Percentiles rank a stretch among this genome's conserved stretches.
phyloP scores from a whole-genome alignment of 2,888 invertebrate species.

The Ichneumoninae sp. region DNA sequence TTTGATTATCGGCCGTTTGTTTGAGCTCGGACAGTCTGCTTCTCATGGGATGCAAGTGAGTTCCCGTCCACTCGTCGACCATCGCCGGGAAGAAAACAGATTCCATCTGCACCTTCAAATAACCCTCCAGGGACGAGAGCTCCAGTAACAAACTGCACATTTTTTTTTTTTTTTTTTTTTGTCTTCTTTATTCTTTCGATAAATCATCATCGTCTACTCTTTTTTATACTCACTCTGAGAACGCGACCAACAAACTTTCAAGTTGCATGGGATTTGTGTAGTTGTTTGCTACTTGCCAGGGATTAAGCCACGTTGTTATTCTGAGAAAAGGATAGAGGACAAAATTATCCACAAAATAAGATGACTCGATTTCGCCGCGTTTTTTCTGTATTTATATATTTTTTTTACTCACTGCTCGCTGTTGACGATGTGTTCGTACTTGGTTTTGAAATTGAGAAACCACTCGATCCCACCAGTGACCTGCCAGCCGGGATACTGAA shows the following conservation, averaged over 20 bases:
- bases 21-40: constrained; percentile 85
- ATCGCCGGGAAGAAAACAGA: constrained; percentile 86
- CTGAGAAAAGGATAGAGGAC: constrained; percentile 81
- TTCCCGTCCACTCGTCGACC: constrained; percentile 87
- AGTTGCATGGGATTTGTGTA: constrained; percentile 89
- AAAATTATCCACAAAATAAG: constrained; percentile 65
- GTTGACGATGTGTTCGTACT: constrained; percentile 84
- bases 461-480: constrained; percentile 85
- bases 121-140: constrained; percentile 85
- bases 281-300: constrained; percentile 89
- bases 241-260: constrained; percentile 86
- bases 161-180: neutral
- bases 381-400: neutral
- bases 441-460: constrained; percentile 85
- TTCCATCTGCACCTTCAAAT: constrained; percentile 85
- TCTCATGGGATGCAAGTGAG: constrained; percentile 86
- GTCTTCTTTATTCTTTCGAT: too few species aligned
- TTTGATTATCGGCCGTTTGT: constrained; percentile 85
- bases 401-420: constrained; percentile 86
- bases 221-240: constrained; percentile 86
- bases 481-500: constrained; percentile 84
- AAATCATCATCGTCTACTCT: neutral
- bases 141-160: constrained; percentile 85
- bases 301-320: constrained; percentile 89
- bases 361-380: neutral